Conservation (phyloP, 2,113 vertebrate genomes). For the Okapia johnstoni region DNA sequence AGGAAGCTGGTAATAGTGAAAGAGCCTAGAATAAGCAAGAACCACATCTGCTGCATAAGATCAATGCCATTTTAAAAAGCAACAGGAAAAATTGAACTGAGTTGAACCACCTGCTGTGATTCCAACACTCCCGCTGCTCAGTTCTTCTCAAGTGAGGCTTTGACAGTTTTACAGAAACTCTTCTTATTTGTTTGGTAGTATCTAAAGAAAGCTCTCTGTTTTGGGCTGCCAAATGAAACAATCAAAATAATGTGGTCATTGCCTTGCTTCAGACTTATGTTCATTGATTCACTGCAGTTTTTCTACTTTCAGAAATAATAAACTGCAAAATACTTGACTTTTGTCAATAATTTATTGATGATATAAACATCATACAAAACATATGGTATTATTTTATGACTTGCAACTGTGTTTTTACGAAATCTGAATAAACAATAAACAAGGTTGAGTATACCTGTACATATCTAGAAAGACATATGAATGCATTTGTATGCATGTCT, state of each 20-base stretch:
- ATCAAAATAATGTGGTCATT: background rate
- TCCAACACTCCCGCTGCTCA: background rate
- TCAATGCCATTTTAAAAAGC: slow-evolving; percentile 39
- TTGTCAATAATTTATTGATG: background rate
- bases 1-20: background rate
- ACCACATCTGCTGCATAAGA: background rate
- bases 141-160: background rate
- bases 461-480: background rate
- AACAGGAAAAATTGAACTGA: background rate
- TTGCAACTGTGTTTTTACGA: background rate
- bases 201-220: background rate
- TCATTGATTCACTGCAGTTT: background rate
- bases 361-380: background rate
- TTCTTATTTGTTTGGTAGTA: background rate
- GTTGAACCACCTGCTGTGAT: background rate
- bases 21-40: background rate
- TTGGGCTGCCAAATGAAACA: background rate
- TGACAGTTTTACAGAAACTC: background rate
- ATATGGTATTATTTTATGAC: background rate
- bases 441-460: background rate
- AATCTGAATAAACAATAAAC: background rate
- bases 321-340: background rate
- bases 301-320: background rate
- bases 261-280: background rate
- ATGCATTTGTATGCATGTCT: background rate